Base-by-base conservation (phyloP, 2,797 vertebrate species). In the Darevskia nairensis region DNA sequence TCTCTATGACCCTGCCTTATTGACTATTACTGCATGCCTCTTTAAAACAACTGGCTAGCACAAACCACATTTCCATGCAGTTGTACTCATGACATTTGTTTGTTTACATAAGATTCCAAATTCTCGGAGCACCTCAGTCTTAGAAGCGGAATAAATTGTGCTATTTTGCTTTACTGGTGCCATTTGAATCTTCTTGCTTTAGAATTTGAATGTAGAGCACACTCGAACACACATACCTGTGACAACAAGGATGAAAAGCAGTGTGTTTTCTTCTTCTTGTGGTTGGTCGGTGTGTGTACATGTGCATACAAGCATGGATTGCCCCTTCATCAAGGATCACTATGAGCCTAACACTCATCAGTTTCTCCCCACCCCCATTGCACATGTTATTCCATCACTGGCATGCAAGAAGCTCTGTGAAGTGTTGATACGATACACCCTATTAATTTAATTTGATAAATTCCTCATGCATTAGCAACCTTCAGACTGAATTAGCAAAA, bases 401-500 rank as follows among this genome's bases (percentile, higher is more conserved):
- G 32, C 8, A 32, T 85, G 29, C 61, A 76, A 50, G 23, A 88
- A 76, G 77, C 25, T 44, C n/a, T 87, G 10, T 2, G 68, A 71
- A 86, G 81, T 2, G 0, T 0, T 86, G 77, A 81, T 81, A 59
- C 44, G 29, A 82, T 86, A 80, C 39, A 80, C 85, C 85, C 83
- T 17, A 32, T 91, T 41, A 88, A 88, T 88, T 89, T 82, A 88
- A 81, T 84, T 90, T 90, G 74, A 91, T 82, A 91, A 91, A 86
- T 50, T 15, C 23, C 44, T 88, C 84, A 72, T 85, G 32, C 11
- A 75, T 10, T 44, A 85, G 7, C n/a, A 85, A 71, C 17, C 83
- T 87, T 59, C n/a, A 86, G 50, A 68, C 64, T 68, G n/a, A 80
- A 87, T 81, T 89, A 75, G 50, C 59, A 61, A 35, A 82, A 19